Base-by-base conservation (phyloP, 2,113 vertebrate species). In the Notechis scutatus region DNA sequence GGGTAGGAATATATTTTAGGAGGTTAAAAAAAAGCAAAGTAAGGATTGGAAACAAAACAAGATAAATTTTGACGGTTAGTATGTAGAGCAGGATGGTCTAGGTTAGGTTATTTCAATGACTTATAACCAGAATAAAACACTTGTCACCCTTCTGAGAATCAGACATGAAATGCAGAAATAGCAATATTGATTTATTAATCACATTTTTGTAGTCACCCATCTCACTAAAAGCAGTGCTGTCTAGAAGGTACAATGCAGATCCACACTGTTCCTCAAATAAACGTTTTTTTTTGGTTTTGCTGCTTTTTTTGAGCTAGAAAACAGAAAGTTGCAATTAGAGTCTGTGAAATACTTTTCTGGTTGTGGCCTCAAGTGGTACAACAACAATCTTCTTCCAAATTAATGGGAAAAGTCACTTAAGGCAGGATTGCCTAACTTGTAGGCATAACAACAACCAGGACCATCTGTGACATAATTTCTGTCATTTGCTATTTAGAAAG, bases 21-120 rank as follows among this genome's bases (percentile, higher is more conserved):
- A 92, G 56, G 18, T 34, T 69, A 94, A 93, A 94, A 95, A 93
- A 93, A 95, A 93, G 95, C 93, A 90, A 94, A 96, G 95, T 94
- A 94, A 87, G 56, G 89, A 96, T 96, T 96, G 81, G 92, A 3
- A 7, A 9, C 3, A 93, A 92, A 92, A 95, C 94, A 94, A 95
- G 95, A 59, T 54, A 90, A 50, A 92, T 91, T 93, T 94, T 95
- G 90, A 95, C 92, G 92, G 93, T 94, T 92, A 90, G 0, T 92
- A 91, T 95, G 95, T 89, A 94, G 95, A 95, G 90, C 95, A 96
- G 94, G 93, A 92, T 20, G 59, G 91, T 95, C 94, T 96, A 94
- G 91, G 56, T 94, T 94, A 52, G 64, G 94, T 95, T 95, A 96
- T 92, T 88, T 26, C 91, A 93, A 95, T 93, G 94, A 92, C 59